A percentile compares a stretch with the other conserved stretches of the same genome.
Evolutionary conservation across 2,888 invertebrate genomes (phyloP).

Genomic region (Pemphredon lugubris): DNA sequence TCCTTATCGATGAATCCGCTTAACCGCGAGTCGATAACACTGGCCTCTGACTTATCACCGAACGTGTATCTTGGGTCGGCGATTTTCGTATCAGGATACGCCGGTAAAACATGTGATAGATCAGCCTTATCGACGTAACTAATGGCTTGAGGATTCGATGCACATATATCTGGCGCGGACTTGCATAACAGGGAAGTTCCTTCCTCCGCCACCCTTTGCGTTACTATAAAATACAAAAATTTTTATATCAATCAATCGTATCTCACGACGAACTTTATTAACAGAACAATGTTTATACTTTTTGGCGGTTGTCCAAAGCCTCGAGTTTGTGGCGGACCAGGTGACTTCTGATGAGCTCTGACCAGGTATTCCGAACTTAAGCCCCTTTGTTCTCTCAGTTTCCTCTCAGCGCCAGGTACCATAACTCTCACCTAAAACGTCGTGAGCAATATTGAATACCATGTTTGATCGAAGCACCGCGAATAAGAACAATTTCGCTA

Average conservation of each 20-base stretch:
- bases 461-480: background rate
- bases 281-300: constrained; percentile 48
- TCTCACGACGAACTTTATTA: background rate
- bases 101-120: constrained; percentile 77
- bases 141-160: constrained; percentile 79
- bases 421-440: constrained; percentile 83
- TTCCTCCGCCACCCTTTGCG: constrained; percentile 76
- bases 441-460: constrained; percentile 6
- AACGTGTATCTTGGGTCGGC: constrained; percentile 74
- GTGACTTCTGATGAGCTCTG: constrained; percentile 78
- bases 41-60: constrained; percentile 74
- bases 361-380: constrained; percentile 83
- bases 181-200: constrained; percentile 78
- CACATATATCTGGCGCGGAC: constrained; percentile 79
- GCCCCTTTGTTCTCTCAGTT: constrained; percentile 83
- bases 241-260: too few species aligned
- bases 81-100: constrained; percentile 74
- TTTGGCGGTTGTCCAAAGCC: constrained; percentile 75
- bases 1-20: constrained; percentile 79
- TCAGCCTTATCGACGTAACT: constrained; percentile 80
- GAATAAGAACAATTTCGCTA: background rate
- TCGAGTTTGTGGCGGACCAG: constrained; percentile 74
- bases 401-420: constrained; percentile 84
- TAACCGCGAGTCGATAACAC: constrained; percentile 75
- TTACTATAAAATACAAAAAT: constrained; percentile 56